These are phyloP conservation scores for Dasyornis broadbenti DNA, from an alignment of 2,113 vertebrate genomes.

Conservation along the genomic window DNA sequence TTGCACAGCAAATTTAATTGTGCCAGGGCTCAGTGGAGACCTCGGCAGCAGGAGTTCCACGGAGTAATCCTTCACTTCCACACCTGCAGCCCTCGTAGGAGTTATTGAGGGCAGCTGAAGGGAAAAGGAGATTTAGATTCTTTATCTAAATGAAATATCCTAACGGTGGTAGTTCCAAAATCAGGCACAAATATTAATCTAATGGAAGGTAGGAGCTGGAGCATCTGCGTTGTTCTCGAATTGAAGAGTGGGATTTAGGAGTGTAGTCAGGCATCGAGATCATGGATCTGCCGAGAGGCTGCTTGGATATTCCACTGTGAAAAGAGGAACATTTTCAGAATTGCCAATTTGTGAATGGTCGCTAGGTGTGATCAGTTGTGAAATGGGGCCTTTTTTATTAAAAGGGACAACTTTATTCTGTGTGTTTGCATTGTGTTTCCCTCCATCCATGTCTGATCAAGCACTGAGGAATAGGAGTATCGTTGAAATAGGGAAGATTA, in stretches of 20 bases:
- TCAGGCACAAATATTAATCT: slow-evolving; percentile 2
- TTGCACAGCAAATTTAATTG: slow-evolving; percentile 17
- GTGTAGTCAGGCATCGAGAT: neutral
- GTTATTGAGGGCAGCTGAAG: neutral
- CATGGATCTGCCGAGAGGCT: neutral
- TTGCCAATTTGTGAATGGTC: neutral
- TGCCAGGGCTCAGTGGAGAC: slow-evolving; percentile 26
- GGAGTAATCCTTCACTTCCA: slow-evolving; percentile 16
- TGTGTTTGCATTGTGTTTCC: neutral
- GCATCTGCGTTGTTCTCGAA: neutral
- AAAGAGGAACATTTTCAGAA: neutral
- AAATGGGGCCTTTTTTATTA: neutral
- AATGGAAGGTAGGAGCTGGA: neutral
- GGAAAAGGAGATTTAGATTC: neutral
- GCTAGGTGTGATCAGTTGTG: neutral
- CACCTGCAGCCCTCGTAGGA: slow-evolving; percentile 5
- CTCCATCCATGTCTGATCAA: neutral
- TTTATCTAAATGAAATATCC: slow-evolving; percentile 9
- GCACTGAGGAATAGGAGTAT: neutral
- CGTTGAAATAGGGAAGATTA: neutral
- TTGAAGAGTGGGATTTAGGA: neutral
- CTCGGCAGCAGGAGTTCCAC: neutral
- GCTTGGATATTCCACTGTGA: neutral
- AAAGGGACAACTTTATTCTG: neutral
- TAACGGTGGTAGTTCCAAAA: neutral